Base-by-base conservation (phyloP, 1,140 invertebrate species). In the Pararge aegeria region DNA sequence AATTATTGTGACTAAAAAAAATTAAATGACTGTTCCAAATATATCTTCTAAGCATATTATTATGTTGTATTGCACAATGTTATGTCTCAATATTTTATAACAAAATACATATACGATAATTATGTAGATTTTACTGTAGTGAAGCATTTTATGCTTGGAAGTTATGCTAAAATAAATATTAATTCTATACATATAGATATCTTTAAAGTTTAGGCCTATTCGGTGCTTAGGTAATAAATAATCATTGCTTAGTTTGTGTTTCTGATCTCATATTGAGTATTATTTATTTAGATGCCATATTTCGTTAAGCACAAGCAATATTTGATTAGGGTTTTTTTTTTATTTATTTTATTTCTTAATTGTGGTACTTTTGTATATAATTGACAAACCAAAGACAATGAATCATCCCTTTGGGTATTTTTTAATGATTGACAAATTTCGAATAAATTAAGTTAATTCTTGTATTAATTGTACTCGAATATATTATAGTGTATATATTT, bases 261-360 rank as follows among this genome's bases (percentile, higher is more conserved):
- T 87, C 78, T 87, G 86, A 89, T 89, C 86, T 89, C 86, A 89
- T 83, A 81, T 82, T 78, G 78, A 86, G 79, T 86, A 87, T 86
- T 89, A 87, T 83, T 87, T 86, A 86, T 84, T 80, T 83, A 82
- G 81, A 85, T 86, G 83, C 83, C 84, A 89, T 89, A 86, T 78
- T 75, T 75, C 75, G 63, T 80, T 77, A 71, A 75, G 69, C 46
- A 61, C 63, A 69, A 78, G 75, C 80, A 83, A 83, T 81, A 77
- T 75, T 76, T 68, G 60, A 66, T 75, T 80, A 80, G 75, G 68
- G 65, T 64, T 56, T 62, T 55, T 56, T 46, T 48, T 48, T 55
- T 46, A 59, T 59, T 66, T 75, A 80, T 80, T 81, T 83, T 81
- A 79, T 69, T 52, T 70, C 68, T 57, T n/a, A n/a, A n/a, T n/a